These are phyloP conservation scores for Abscondita cerata DNA, from an alignment of 2,888 invertebrate genomes.

Conservation along the genomic window DNA sequence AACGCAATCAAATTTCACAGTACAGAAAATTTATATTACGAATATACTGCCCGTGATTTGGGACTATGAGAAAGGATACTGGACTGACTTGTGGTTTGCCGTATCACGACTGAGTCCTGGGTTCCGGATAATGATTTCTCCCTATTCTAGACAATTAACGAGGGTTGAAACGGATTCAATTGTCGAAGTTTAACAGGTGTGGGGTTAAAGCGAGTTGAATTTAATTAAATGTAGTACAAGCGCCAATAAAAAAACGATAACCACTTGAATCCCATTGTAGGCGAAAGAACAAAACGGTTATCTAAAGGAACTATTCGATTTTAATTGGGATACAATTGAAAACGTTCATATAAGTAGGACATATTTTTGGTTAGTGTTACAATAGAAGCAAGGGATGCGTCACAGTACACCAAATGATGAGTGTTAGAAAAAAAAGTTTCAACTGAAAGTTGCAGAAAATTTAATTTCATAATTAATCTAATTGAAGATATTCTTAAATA, in stretches of 20 bases:
- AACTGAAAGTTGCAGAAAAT: too few relatives aligned
- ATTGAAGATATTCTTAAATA: too few relatives aligned
- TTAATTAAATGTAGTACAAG: constrained; percentile 53
- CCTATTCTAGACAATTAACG: constrained; percentile 59
- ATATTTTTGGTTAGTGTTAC: too few relatives aligned
- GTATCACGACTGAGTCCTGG: constrained; percentile 52
- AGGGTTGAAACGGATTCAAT: constrained; percentile 60
- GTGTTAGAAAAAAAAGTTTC: too few relatives aligned
- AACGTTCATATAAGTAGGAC: too few relatives aligned
- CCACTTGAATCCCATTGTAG: constrained; percentile 30
- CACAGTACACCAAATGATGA: too few relatives aligned
- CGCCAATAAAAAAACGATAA: constrained; percentile 27
- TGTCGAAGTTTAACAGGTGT: constrained; percentile 59
- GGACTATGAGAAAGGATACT: constrained; percentile 37
- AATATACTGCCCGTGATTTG: constrained; percentile 30
- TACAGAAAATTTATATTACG: constrained; percentile 14
- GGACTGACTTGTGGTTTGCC: constrained; percentile 55
- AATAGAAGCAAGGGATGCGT: too few relatives aligned
- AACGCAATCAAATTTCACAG: constrained; percentile 3
- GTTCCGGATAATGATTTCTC: constrained; percentile 57
- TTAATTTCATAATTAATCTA: too few relatives aligned
- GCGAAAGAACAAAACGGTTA: not conserved
- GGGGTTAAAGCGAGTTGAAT: constrained; percentile 54
- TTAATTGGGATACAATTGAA: too few relatives aligned
- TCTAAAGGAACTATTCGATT: too few relatives aligned